A percentile compares a stretch with the other conserved stretches of the same genome.
phyloP scores from a whole-genome alignment of 2,888 invertebrate genomes.

The Drosophila kuntzei region DNA sequence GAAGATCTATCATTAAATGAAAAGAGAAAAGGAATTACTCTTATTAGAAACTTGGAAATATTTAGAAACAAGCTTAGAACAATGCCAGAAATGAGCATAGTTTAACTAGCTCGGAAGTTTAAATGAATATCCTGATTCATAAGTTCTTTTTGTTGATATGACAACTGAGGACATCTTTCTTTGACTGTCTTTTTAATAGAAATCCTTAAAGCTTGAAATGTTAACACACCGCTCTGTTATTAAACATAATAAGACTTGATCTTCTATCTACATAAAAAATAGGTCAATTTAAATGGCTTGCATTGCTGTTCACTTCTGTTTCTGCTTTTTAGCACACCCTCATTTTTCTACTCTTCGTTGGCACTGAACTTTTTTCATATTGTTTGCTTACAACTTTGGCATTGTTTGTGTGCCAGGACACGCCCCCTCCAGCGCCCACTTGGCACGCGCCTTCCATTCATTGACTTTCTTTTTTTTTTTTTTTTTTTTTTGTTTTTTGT shows the following conservation, averaged over 20 bases:
- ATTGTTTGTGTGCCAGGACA: slow-evolving; percentile 41
- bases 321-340: slow-evolving; percentile 3
- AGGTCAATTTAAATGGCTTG: slow-evolving; percentile 31
- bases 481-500: slow-evolving; percentile 14
- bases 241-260: slow-evolving; percentile 7
- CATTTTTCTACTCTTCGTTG: slow-evolving; percentile 28
- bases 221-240: background rate
- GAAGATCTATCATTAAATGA: too few relatives aligned
- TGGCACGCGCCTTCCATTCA: slow-evolving; percentile 59
- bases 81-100: too few relatives aligned
- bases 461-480: slow-evolving; percentile 5
- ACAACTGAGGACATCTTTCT: too few relatives aligned
- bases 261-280: slow-evolving; percentile 18
- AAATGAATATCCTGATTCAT: background rate
- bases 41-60: too few relatives aligned
- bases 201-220: background rate
- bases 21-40: too few relatives aligned
- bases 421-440: slow-evolving; percentile 46
- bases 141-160: too few relatives aligned
- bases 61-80: too few relatives aligned
- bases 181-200: background rate
- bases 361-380: slow-evolving; percentile 38
- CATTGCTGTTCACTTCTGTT: slow-evolving; percentile 7
- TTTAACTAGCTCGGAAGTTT: too few relatives aligned
- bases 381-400: slow-evolving; percentile 55